phyloP scores from a whole-genome alignment of 2,888 invertebrate species.

The Parnassius orleans region DNA sequence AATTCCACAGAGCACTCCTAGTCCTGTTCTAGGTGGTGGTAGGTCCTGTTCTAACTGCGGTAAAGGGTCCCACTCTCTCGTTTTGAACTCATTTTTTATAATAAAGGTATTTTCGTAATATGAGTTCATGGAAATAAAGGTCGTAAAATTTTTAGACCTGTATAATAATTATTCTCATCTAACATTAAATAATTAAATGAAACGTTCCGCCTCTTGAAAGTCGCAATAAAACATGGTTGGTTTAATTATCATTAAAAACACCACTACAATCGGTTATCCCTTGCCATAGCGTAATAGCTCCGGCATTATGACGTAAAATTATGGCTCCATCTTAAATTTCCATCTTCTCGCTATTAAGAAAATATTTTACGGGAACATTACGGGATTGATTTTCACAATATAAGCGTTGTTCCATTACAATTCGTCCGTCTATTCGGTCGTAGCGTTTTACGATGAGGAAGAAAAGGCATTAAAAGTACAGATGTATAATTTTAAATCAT shows the following conservation, averaged over 20 bases:
- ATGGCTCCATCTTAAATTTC: constrained; percentile 22
- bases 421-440: constrained; percentile 37
- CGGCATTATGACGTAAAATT: constrained; percentile 20
- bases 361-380: constrained; percentile 27
- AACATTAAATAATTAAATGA: constrained; percentile 24
- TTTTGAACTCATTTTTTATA: too few relatives aligned
- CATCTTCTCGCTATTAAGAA: constrained; percentile 23
- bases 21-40: too few relatives aligned
- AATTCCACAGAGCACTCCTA: too few relatives aligned
- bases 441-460: constrained; percentile 56
- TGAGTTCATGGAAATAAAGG: constrained; percentile 17
- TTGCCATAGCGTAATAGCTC: constrained; percentile 17
- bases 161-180: constrained; percentile 23
- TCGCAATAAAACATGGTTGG: constrained; percentile 23
- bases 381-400: constrained; percentile 37
- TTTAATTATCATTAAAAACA: constrained; percentile 25
- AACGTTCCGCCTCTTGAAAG: constrained; percentile 12
- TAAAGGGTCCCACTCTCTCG: too few relatives aligned
- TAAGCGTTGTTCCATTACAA: constrained; percentile 46
- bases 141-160: constrained; percentile 18
- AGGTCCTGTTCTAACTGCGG: too few relatives aligned
- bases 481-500: constrained; percentile 42
- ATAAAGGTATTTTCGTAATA: too few relatives aligned
- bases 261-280: constrained; percentile 23
- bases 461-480: constrained; percentile 56